Percentiles rank a stretch among this genome's conserved stretches.
These are phyloP conservation scores for Lutraria lutraria DNA, from an alignment of 2,888 invertebrate genomes.

Conservation along the genomic window DNA sequence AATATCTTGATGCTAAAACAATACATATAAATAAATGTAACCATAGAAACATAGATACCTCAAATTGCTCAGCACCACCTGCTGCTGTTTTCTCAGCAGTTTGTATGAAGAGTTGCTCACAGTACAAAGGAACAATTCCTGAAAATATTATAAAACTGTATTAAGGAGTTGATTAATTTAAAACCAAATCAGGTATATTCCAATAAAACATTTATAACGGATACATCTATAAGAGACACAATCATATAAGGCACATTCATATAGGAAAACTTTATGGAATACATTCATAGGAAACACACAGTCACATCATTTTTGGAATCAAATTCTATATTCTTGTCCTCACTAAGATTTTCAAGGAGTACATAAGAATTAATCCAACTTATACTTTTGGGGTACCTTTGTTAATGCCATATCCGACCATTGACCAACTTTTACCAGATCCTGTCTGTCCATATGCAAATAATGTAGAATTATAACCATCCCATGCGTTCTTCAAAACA, in stretches of 20 bases:
- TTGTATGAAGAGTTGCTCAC: slow-evolving; percentile 88
- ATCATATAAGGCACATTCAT: no score
- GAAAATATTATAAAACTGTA: slow-evolving; percentile 11
- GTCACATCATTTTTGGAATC: no score
- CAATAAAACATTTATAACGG: no score
- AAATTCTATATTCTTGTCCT: no score
- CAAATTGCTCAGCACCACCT: slow-evolving; percentile 84
- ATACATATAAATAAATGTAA: neutral
- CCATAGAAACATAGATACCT: slow-evolving; percentile 75
- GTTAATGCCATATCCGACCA: slow-evolving; percentile 89
- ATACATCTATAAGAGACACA: no score
- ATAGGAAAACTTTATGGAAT: no score
- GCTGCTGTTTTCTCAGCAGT: slow-evolving; percentile 87
- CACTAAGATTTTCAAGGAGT: no score
- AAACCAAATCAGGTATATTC: no score
- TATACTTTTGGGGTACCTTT: slow-evolving; percentile 86
- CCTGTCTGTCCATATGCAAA: slow-evolving; percentile 89
- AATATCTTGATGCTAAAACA: neutral
- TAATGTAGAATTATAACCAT: slow-evolving; percentile 89
- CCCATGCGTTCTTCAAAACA: slow-evolving; percentile 89
- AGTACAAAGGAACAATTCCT: slow-evolving; percentile 89
- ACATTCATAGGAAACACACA: no score
- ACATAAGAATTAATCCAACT: no score
- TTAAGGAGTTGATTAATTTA: no score
- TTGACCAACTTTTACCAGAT: slow-evolving; percentile 89